Conservation (phyloP, 2,113 vertebrate species). For the Halcyon senegalensis region DNA sequence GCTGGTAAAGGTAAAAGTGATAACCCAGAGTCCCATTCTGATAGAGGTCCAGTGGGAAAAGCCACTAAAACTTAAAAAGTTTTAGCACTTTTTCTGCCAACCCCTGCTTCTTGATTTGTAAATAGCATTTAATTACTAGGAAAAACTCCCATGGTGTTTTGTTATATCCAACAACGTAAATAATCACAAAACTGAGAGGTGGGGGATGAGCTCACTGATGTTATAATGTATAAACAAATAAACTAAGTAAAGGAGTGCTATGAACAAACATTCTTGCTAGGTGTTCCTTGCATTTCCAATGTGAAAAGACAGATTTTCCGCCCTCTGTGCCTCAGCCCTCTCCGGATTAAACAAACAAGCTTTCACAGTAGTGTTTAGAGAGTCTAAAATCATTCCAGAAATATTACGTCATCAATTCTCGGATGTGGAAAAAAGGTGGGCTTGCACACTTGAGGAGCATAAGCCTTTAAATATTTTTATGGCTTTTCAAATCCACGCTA, state of each 20-base stretch:
- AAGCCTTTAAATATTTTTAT: neutral
- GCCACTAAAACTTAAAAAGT: neutral
- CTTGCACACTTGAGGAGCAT: neutral
- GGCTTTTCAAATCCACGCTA: neutral
- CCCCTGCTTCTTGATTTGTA: neutral
- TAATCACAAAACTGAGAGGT: neutral
- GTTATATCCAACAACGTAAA: neutral
- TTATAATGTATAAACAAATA: neutral
- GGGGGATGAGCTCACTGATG: fast-evolving
- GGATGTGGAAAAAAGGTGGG: neutral
- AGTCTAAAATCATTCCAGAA: neutral
- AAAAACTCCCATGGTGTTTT: neutral
- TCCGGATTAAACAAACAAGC: neutral
- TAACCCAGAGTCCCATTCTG: neutral
- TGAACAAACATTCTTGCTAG: neutral
- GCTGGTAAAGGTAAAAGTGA: neutral
- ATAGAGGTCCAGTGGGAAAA: neutral
- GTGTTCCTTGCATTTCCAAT: neutral
- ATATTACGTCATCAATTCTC: neutral
- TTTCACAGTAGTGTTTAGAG: neutral
- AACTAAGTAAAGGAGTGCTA: neutral
- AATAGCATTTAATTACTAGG: neutral
- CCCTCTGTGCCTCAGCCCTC: neutral
- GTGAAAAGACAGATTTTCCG: neutral
- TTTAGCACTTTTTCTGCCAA: neutral